Conservation (phyloP, 2,888 invertebrate genomes). For the Melinopterus prodromus region DNA sequence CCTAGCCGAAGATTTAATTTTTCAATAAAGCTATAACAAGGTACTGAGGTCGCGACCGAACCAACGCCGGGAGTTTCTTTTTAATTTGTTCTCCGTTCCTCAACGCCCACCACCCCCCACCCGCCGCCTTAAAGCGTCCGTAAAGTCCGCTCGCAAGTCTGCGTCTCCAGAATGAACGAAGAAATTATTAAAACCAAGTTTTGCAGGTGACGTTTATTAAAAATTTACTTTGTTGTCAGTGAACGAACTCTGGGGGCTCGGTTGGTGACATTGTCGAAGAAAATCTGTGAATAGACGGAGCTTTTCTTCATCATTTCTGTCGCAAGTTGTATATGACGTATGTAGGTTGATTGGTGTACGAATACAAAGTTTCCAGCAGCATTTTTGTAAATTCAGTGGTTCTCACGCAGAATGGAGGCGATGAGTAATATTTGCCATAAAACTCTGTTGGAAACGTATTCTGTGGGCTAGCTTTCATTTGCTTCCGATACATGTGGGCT, state of each 20-base stretch:
- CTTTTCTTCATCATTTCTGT: no score
- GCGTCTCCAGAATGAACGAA: not conserved
- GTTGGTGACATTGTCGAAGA: no score
- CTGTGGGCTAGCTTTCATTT: no score
- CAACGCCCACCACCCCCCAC: not conserved
- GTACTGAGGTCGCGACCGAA: conserved; percentile 13
- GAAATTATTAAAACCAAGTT: conserved; percentile 4
- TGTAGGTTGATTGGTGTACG: no score
- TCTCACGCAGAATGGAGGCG: no score
- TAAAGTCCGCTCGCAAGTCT: not conserved
- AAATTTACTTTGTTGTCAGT: not conserved
- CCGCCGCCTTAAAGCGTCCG: not conserved
- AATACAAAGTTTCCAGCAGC: no score
- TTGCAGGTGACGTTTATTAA: conserved; percentile 4
- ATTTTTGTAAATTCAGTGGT: no score
- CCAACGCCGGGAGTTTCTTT: not conserved
- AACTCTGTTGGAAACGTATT: no score
- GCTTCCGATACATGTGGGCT: no score
- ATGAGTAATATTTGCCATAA: no score
- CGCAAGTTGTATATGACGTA: no score
- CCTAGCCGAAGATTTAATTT: not conserved
- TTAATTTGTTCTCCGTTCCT: not conserved
- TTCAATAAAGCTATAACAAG: conserved; percentile 13
- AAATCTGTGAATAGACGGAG: no score
- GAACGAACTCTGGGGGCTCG: not conserved